Percentiles rank a stretch among this genome's conserved stretches.
Evolutionary conservation across 2,888 invertebrate species (phyloP).

Genomic region (Agrochola lota): DNA sequence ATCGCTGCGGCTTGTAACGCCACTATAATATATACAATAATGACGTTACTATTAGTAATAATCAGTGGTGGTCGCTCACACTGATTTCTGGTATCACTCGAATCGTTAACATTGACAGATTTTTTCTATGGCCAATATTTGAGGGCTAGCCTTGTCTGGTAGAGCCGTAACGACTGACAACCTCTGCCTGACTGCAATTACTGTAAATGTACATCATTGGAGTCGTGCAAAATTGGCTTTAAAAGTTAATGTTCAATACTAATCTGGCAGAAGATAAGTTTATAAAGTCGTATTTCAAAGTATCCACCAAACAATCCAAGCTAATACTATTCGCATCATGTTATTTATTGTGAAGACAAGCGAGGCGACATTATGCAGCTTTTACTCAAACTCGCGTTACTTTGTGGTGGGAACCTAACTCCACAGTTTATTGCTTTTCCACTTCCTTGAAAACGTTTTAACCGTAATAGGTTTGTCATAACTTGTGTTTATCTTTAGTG

Average conservation of each 20-base stretch:
- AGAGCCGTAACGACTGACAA: too few species aligned
- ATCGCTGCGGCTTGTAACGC: constrained; percentile 43
- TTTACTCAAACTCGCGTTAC: constrained; percentile 33
- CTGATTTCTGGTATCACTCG: not conserved
- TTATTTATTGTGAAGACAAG: constrained; percentile 22
- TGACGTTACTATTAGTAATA: constrained; percentile 1
- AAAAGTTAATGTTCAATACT: not conserved
- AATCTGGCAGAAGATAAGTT: not conserved
- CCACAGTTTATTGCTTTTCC: constrained; percentile 49
- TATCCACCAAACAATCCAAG: constrained; percentile 8
- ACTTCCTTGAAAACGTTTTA: constrained; percentile 55
- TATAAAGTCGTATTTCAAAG: not conserved
- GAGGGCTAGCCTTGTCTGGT: too few species aligned
- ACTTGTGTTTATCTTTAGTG: constrained; percentile 49
- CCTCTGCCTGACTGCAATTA: not conserved
- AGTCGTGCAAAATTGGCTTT: not conserved
- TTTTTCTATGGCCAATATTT: too few species aligned
- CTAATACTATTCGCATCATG: constrained; percentile 12
- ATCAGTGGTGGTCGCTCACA: not conserved
- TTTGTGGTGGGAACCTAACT: constrained; percentile 30
- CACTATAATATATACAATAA: too few species aligned
- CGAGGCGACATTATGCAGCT: constrained; percentile 34
- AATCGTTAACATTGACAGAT: not conserved
- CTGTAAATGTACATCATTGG: not conserved
- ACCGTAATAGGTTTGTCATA: constrained; percentile 56